Base-by-base conservation (phyloP, 2,113 vertebrate genomes). In the Scolopax mira region DNA sequence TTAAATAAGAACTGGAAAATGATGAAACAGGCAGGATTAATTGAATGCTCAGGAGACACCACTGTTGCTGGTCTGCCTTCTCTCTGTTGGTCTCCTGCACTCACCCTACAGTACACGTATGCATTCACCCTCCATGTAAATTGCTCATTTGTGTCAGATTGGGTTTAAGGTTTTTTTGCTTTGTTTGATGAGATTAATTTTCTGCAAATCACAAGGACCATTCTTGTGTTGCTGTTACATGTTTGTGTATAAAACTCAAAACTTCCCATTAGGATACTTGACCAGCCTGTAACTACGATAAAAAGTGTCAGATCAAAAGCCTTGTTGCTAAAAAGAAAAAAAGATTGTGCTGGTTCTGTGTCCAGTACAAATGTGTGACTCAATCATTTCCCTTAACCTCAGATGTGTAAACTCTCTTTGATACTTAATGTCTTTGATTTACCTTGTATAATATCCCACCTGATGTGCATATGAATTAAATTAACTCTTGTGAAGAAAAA, bases 1-100 rank as follows among this genome's bases (percentile, higher is more conserved):
- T 96, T 94, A 96, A 96, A 95, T 87, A 92, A 88, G 93, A 97
- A 85, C 69, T 89, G 62, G 93, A 94, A 93, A 93, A 92, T 86
- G 48, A 94, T 84, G 85, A 91, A 89, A 48, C 61, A 86, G 82
- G 49, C 18, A 79, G 58, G 69, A 97, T 93, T 96, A 95, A 95
- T 44, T 81, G 61, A 90, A 93, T 81, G 49, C n/a, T 69, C 69
- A 88, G 48, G 49, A 95, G 35, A 95, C 18, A 57, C 15, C 10
- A 1, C 24, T 86, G 27, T 57, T 94, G 17, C 35, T 84, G 39
- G 6, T 57, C 65, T 88, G 48, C 23, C 7, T 93, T 7, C 22
- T 60, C 14, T 83, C 13, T 62, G 5, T 31, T 23, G 10, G 24
- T 84, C 44, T 67, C 48, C 35, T 79, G 69, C 37, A 71, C 31